Evolutionary conservation across 2,888 invertebrate genomes (phyloP).

Genomic region (Biston betularia): DNA sequence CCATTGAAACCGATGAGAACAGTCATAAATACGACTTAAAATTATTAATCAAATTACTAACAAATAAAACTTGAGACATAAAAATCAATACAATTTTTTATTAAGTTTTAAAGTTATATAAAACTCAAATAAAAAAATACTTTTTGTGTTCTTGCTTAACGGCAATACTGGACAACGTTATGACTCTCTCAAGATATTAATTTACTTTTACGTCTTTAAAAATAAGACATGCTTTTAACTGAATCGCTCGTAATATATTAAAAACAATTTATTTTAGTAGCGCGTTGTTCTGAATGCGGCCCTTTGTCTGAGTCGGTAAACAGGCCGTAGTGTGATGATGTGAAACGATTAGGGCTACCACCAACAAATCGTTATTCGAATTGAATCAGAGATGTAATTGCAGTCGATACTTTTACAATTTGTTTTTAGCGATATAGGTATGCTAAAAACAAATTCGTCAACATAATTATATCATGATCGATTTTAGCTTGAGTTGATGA

Average conservation of each 20-base stretch:
- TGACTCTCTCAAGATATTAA: slow-evolving; percentile 19
- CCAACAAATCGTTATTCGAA: slow-evolving; percentile 21
- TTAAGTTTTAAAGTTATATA: slow-evolving; percentile 18
- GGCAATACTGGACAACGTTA: not conserved
- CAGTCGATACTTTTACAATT: not conserved
- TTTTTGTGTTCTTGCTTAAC: slow-evolving; percentile 9
- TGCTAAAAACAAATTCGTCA: too few species aligned
- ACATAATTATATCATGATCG: too few species aligned
- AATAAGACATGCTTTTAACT: slow-evolving; percentile 27
- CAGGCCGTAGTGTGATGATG: slow-evolving; percentile 55
- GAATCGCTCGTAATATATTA: slow-evolving; percentile 23
- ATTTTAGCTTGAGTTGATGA: too few species aligned
- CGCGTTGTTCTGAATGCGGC: slow-evolving; percentile 70
- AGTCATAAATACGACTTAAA: not conserved
- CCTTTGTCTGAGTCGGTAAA: slow-evolving; percentile 68
- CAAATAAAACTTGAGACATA: slow-evolving; percentile 6
- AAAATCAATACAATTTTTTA: slow-evolving; percentile 11
- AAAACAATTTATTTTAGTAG: slow-evolving; percentile 65
- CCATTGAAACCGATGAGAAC: too few species aligned
- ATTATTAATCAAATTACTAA: slow-evolving; percentile 8
- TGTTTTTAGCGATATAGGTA: too few species aligned
- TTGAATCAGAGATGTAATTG: not conserved
- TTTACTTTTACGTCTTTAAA: slow-evolving; percentile 20
- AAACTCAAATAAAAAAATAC: slow-evolving; percentile 10
- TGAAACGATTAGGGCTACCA: slow-evolving; percentile 56